phyloP scores from a whole-genome alignment of 2,888 invertebrate species.

The Harpalus rubripes region DNA sequence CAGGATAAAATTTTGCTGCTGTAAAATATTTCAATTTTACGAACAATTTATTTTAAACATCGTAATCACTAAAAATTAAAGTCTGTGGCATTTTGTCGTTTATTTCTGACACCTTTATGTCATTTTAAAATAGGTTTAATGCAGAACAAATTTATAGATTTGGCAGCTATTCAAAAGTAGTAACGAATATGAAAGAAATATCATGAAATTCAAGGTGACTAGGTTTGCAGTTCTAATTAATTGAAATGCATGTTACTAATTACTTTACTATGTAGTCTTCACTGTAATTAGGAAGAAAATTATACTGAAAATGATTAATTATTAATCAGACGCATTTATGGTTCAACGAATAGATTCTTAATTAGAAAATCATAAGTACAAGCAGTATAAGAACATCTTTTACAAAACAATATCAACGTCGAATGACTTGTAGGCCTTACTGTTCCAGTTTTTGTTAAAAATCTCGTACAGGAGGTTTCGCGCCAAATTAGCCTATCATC shows the following conservation, averaged over 20 bases:
- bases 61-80: neutral
- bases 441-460: too few species aligned
- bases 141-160: conserved; percentile 7
- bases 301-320: conserved; percentile 1
- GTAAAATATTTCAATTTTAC: neutral
- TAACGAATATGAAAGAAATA: neutral
- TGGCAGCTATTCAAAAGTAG: neutral
- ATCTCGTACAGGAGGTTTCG: too few species aligned
- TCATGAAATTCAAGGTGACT: conserved; percentile 4
- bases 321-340: neutral
- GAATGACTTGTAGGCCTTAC: too few species aligned
- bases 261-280: neutral
- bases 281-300: neutral
- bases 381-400: too few species aligned
- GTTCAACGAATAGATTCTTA: too few species aligned
- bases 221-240: neutral
- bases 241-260: neutral
- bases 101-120: conserved; percentile 21
- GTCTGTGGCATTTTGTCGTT: neutral
- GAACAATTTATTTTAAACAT: conserved; percentile 9
- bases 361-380: too few species aligned
- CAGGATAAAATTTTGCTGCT: neutral
- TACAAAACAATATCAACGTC: too few species aligned
- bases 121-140: conserved; percentile 22
- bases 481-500: too few species aligned